These are phyloP conservation scores for Eubasilissa regina DNA, from an alignment of 1,140 invertebrate species.

Conservation along the genomic window DNA sequence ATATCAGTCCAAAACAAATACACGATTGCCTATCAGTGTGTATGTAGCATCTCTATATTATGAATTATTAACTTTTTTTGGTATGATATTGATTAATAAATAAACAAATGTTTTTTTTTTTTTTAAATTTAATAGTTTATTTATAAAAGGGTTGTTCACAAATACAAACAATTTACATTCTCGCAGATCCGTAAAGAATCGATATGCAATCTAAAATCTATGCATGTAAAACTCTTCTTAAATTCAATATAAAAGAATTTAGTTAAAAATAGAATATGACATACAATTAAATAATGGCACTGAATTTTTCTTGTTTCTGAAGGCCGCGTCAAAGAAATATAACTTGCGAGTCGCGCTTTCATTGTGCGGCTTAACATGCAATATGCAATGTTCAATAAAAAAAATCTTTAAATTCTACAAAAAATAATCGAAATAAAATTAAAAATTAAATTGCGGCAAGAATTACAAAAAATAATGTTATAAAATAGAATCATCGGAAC, in stretches of 20 bases:
- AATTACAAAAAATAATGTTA: too few relatives aligned
- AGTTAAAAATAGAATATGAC: conserved; percentile 1
- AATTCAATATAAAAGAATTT: conserved; percentile 21
- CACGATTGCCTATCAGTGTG: too few relatives aligned
- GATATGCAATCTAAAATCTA: conserved; percentile 3
- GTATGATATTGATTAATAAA: too few relatives aligned
- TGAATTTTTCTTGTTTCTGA: neutral
- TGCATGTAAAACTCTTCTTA: conserved; percentile 10
- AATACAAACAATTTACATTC: conserved; percentile 28
- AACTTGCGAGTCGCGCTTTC: neutral
- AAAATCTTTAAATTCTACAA: neutral
- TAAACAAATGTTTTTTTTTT: too few relatives aligned
- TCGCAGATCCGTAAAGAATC: conserved; percentile 17
- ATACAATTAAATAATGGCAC: neutral
- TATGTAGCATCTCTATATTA: too few relatives aligned
- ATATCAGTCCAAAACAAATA: too few relatives aligned
- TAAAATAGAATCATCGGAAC: too few relatives aligned
- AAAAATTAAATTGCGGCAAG: neutral
- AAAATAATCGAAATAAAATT: neutral
- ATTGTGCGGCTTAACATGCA: neutral
- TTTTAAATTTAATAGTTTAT: conserved; percentile 35
- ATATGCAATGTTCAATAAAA: neutral
- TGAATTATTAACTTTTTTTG: neutral
- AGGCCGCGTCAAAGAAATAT: neutral
- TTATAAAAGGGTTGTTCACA: conserved; percentile 21